Conservation (phyloP, 2,888 invertebrate species). For the Tipula vernalis region DNA sequence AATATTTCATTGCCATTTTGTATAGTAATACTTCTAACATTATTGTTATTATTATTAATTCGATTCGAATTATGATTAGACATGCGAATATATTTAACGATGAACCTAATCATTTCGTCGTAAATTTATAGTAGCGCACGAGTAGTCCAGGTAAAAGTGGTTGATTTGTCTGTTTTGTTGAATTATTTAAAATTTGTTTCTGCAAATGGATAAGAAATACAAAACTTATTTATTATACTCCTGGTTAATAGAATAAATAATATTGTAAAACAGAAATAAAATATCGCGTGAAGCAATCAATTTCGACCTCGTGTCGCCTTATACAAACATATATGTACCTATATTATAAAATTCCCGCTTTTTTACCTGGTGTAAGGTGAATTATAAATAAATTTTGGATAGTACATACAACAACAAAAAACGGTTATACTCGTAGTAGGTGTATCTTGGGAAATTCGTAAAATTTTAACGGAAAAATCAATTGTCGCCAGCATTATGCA, state of each 20-base stretch:
- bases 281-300: neutral
- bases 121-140: neutral
- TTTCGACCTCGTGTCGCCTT: slow-evolving; percentile 4
- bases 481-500: neutral
- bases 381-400: neutral
- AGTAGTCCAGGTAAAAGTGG: neutral
- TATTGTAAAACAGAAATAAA: neutral
- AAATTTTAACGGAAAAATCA: neutral
- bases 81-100: neutral
- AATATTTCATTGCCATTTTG: neutral
- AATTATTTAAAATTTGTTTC: neutral
- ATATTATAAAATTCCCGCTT: neutral
- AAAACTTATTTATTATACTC: neutral
- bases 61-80: neutral
- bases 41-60: neutral
- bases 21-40: neutral
- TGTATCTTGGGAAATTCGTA: neutral
- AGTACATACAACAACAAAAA: neutral
- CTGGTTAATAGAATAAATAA: neutral
- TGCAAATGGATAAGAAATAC: neutral
- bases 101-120: neutral
- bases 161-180: neutral
- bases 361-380: neutral
- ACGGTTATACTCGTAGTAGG: neutral
- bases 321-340: neutral